Conservation (phyloP, 2,113 vertebrate species). For the Thalassoma bifasciatum region DNA sequence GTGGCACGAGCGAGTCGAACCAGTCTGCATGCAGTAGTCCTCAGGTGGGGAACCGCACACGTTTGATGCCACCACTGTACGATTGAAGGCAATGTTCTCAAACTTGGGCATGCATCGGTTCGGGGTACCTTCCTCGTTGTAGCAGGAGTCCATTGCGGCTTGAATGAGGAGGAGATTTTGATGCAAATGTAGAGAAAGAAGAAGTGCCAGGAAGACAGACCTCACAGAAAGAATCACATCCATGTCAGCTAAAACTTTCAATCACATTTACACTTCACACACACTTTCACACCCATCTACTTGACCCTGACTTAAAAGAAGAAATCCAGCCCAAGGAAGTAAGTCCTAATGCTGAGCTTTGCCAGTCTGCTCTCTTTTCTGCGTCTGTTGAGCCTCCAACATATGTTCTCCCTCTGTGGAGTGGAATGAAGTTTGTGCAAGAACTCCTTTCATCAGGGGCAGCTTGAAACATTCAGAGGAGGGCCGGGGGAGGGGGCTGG, state of each 20-base stretch:
- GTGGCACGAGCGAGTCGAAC: constrained; percentile 86
- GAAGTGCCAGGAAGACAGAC: constrained; percentile 52
- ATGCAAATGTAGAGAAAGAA: constrained; percentile 48
- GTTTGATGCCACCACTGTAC: constrained; percentile 81
- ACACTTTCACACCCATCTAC: constrained; percentile 12
- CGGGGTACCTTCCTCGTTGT: constrained; percentile 79
- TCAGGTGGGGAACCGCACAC: constrained; percentile 89
- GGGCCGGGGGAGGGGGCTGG: constrained; percentile 53
- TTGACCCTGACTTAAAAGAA: constrained; percentile 40
- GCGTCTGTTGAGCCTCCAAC: constrained; percentile 54
- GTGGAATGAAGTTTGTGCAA: constrained; percentile 67
- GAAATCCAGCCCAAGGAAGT: constrained; percentile 38
- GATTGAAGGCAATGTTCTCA: constrained; percentile 91
- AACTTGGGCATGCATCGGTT: constrained; percentile 91
- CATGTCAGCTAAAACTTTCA: constrained; percentile 68
- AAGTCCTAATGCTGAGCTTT: constrained; percentile 36
- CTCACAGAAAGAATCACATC: constrained; percentile 59
- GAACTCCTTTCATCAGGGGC: constrained; percentile 64
- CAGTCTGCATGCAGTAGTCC: constrained; percentile 93
- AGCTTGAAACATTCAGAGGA: constrained; percentile 59
- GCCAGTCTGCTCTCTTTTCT: constrained; percentile 29
- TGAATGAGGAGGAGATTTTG: constrained; percentile 34
- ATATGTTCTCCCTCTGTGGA: constrained; percentile 73
- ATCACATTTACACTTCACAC: constrained; percentile 37
- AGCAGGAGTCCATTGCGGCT: constrained; percentile 85